Evolutionary conservation across 2,888 invertebrate species (phyloP).

Genomic region (Melanargia galathea): DNA sequence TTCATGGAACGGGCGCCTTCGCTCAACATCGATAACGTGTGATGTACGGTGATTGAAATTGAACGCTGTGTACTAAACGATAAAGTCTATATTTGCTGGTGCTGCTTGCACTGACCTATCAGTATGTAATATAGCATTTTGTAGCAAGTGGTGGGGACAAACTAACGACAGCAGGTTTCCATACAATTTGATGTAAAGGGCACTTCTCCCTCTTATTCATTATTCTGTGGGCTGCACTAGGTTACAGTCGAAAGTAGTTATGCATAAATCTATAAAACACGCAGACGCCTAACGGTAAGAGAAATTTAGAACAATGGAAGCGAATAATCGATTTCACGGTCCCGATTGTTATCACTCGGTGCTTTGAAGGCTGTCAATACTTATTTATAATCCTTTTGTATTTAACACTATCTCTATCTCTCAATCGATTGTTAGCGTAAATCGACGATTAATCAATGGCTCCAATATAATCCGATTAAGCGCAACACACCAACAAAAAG

Average conservation of each 20-base stretch:
- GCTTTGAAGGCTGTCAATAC: conserved; percentile 38
- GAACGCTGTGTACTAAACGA: no score
- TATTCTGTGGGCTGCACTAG: conserved; percentile 11
- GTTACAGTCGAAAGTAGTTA: conserved; percentile 17
- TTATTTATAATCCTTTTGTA: conserved; percentile 26
- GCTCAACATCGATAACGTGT: no score
- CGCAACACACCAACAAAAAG: not conserved
- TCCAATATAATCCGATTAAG: conserved; percentile 21
- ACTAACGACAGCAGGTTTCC: no score
- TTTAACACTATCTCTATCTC: conserved; percentile 33
- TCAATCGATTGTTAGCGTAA: conserved; percentile 26
- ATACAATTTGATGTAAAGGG: no score
- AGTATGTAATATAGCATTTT: no score
- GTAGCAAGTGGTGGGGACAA: no score
- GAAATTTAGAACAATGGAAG: conserved; percentile 42
- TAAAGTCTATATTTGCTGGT: no score
- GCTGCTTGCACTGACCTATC: no score
- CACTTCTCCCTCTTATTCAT: no score
- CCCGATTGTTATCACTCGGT: conserved; percentile 41
- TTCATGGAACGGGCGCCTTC: no score
- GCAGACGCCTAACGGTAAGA: conserved; percentile 30
- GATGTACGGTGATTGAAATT: no score
- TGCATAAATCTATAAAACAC: conserved; percentile 25
- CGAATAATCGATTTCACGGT: conserved; percentile 46
- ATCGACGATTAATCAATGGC: conserved; percentile 11